Conservation (phyloP, 2,888 invertebrate genomes). For the Peribatodes rhomboidaria region DNA sequence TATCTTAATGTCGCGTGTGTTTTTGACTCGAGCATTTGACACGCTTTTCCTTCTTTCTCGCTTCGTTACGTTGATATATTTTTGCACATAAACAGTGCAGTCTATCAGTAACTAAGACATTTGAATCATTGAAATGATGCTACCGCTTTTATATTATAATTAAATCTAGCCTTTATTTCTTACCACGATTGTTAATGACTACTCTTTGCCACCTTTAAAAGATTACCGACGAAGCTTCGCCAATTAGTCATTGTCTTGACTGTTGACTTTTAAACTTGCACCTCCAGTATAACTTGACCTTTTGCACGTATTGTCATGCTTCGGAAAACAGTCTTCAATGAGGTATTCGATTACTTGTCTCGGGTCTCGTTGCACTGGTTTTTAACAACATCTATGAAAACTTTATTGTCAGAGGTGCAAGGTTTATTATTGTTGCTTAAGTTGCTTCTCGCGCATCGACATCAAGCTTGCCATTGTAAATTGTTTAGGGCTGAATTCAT, state of each 20-base stretch:
- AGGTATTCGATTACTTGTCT: slow-evolving; percentile 51
- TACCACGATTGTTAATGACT: slow-evolving; percentile 43
- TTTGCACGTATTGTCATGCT: slow-evolving; percentile 50
- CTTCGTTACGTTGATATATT: neutral
- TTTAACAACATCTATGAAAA: slow-evolving; percentile 43
- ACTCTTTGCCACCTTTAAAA: slow-evolving; percentile 48
- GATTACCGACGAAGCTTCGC: slow-evolving; percentile 52
- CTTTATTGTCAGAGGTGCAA: slow-evolving; percentile 49
- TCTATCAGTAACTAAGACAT: slow-evolving; percentile 6
- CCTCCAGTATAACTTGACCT: slow-evolving; percentile 56
- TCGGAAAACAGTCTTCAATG: slow-evolving; percentile 46
- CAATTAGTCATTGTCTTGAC: slow-evolving; percentile 64
- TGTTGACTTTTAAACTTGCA: slow-evolving; percentile 54
- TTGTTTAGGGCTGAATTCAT: slow-evolving; percentile 55
- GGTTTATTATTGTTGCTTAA: slow-evolving; percentile 53
- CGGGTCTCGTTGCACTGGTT: slow-evolving; percentile 50
- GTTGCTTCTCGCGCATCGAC: slow-evolving; percentile 46
- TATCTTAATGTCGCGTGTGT: neutral
- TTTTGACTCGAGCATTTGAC: neutral
- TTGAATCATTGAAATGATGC: slow-evolving; percentile 25
- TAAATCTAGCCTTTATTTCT: slow-evolving; percentile 41
- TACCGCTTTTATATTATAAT: slow-evolving; percentile 37
- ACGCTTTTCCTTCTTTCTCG: neutral
- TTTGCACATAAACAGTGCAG: slow-evolving; percentile 18
- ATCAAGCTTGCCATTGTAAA: slow-evolving; percentile 60